Base-by-base conservation (phyloP, 2,888 invertebrate species). In the Epirrita christyi region DNA sequence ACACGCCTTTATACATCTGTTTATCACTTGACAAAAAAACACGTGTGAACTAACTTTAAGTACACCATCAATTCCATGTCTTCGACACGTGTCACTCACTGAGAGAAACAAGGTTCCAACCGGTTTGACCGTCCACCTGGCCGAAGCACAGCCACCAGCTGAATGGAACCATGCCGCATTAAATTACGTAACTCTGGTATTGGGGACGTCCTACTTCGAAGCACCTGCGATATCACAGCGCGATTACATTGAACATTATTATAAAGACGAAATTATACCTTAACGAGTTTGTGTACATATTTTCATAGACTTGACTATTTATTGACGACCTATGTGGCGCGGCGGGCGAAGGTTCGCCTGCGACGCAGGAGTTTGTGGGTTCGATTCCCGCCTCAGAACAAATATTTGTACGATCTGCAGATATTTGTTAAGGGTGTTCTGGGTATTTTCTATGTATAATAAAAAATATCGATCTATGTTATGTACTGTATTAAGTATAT, bases 161-260 rank as follows among this genome's bases (percentile, higher is more conserved):
- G 44, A 64, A 64, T 57, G 53, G 61, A 63, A 62, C 63, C 59
- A 55, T 62, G 66, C 57, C 63, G 55, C 58, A 56, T 61, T 57
- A 56, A 34, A 37, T 67, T 63, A 71, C 49, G 60, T 63, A 67
- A 70, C 44, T n/a, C 42, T 44, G 44, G 52, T 63, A 67, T 66
- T 58, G 62, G 59, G 64, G 66, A 61, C 66, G 69, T 51, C 66
- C 71, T 63, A 68, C 64, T 62, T 67, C 47, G 42, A 38, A 32
- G 57, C 68, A 70, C 70, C 70, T 70, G 68, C 57, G 55, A 50
- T 63, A 64, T 65, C 66, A 58, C 61, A 53, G 53, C 50, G 51
- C 55, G 51, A 60, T 61, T 61, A 62, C 49, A 32, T 54, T 43
- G 21, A 21, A 29, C 13, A 55, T 55, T 51, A 59, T 59, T 55